phyloP scores from a whole-genome alignment of 1,140 invertebrate species.

The Pseudomyrmex dendroicus region DNA sequence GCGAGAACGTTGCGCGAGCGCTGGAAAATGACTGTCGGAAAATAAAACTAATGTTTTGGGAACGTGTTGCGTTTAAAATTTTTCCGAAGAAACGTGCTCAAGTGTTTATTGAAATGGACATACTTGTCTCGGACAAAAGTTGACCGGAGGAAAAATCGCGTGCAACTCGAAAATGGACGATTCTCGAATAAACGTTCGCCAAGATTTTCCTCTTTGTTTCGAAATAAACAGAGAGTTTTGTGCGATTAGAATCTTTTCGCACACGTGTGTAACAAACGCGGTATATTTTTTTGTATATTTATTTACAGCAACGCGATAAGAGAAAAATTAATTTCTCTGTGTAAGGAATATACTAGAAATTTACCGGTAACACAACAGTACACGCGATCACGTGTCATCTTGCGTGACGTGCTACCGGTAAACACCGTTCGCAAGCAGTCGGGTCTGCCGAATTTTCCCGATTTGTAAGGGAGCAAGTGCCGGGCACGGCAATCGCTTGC shows the following conservation, averaged over 20 bases:
- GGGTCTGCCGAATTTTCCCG: no score
- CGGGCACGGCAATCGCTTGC: no score
- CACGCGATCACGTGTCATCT: no score
- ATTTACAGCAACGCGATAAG: background rate
- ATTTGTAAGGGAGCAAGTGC: no score
- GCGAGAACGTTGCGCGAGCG: conserved; percentile 3
- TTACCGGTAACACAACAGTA: no score
- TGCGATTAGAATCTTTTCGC: no score
- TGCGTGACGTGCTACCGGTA: no score
- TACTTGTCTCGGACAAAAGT: background rate
- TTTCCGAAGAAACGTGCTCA: conserved; percentile 42
- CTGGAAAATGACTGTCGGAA: conserved; percentile 13
- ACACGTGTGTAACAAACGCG: no score
- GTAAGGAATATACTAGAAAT: no score
- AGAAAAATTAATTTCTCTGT: no score
- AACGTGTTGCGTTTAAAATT: conserved; percentile 15
- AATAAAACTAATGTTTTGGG: background rate
- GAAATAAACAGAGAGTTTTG: background rate
- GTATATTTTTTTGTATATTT: no score
- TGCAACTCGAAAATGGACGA: background rate
- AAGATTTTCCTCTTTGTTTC: conserved; percentile 1
- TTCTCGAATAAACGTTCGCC: background rate
- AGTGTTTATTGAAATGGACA: conserved; percentile 40
- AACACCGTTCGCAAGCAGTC: no score
- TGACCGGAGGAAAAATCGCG: conserved; percentile 5